A percentile compares a stretch with the other conserved stretches of the same genome.
Conservation (phyloP, 2,113 vertebrate genomes). For the Marcusenius ussheri region DNA sequence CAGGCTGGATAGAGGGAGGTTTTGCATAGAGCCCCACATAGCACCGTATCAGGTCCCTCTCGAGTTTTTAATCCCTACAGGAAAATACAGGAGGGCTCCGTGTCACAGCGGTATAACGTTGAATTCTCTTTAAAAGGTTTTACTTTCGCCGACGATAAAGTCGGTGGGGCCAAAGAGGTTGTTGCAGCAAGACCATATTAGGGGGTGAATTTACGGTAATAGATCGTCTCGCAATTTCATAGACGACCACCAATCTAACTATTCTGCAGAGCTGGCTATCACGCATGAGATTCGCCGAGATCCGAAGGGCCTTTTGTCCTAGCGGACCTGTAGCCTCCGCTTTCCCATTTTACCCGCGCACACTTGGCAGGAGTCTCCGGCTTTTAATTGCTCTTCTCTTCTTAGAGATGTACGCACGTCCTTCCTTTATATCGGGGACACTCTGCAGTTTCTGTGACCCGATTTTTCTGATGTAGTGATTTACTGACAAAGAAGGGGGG, state of each 20-base stretch:
- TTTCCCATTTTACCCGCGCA: background rate
- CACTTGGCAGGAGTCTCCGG: background rate
- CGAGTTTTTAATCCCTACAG: background rate
- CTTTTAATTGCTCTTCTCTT: background rate
- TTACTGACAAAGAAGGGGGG: conserved; percentile 67
- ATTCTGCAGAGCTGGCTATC: background rate
- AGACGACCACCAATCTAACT: background rate
- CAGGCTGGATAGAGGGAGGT: background rate
- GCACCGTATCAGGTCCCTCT: background rate
- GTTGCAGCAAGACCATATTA: background rate
- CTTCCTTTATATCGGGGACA: conserved; percentile 9
- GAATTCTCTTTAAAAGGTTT: background rate
- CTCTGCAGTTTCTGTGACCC: conserved; percentile 61
- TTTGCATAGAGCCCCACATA: background rate
- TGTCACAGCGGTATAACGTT: background rate
- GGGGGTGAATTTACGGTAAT: background rate
- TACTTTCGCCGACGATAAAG: background rate
- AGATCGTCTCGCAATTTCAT: background rate
- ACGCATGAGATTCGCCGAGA: background rate
- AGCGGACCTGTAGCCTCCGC: background rate
- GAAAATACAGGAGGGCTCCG: background rate
- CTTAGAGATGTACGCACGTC: background rate
- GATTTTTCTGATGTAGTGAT: conserved; percentile 60
- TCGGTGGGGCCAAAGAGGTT: background rate
- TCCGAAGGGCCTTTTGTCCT: background rate